Base-by-base conservation (phyloP, 2,888 invertebrate species). In the Platerodrilus igneus region DNA sequence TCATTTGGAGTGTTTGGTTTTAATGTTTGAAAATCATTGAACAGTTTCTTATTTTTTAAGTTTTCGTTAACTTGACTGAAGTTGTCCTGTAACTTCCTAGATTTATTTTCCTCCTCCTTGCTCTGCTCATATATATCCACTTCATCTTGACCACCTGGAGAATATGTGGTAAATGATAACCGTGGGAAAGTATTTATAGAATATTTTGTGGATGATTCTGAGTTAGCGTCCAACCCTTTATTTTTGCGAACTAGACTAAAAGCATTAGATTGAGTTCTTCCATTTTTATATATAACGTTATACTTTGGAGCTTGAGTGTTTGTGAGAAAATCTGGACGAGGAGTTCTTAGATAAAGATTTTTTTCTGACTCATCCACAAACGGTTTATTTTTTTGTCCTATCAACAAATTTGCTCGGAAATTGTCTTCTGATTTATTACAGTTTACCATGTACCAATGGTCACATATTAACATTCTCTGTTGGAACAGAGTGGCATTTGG, bases 391-490 rank as follows among this genome's bases (percentile, higher is more conserved):
- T 77, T 71, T 64, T 83, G 83, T 2, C 84, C 85, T 37, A 85
- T 84, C 2, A 84, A 69, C 9, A 83, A 66, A 61, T 86, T 85
- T 7, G 83, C 83, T 29, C 73, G 71, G 58, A 83, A 85, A 58
- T 83, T 78, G 39, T 70, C 68, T 56, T 81, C 79, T 0, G 83
- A 77, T 62, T 75, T 76, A 55, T 81, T 80, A 57, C 86, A 86
- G 67, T 85, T 83, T 41, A 86, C 86, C 83, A 85, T 84, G 64
- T 85, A 85, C 85, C 81, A 81, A 62, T 86, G 86, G 66, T 86
- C 85, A 60, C 86, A 86, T 61, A 86, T 79, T 45, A 86, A 72
- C 84, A 86, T 85, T 28, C 85, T 71, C 64, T 86, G 86, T 63
- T 86, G 86, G 70, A 86, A 86, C 33, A 85, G 74, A 4, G 86